A percentile compares a stretch with the other conserved stretches of the same genome.
Evolutionary conservation across 2,797 vertebrate genomes (phyloP).

Genomic region (Oryzias sinensis): DNA sequence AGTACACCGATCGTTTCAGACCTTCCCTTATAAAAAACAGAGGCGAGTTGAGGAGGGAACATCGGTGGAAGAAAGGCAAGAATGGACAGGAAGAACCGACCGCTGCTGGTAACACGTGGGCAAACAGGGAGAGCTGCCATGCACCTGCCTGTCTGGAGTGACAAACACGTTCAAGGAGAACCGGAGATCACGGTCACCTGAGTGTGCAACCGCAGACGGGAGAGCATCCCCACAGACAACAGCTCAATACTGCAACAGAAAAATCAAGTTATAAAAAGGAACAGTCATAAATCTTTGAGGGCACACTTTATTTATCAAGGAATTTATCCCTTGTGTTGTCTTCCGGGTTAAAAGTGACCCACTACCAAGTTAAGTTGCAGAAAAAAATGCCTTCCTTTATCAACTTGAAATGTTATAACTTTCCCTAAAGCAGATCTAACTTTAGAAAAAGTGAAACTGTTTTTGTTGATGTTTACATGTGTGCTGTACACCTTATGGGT

Average conservation of each 20-base stretch:
- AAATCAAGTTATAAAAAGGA: not conserved
- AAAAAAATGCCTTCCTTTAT: too few species aligned
- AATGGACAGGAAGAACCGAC: constrained; percentile 38
- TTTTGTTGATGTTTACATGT: too few species aligned
- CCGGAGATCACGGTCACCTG: constrained; percentile 12
- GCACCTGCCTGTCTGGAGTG: constrained; percentile 14
- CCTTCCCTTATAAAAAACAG: constrained; percentile 73
- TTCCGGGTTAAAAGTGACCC: too few species aligned
- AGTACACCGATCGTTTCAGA: constrained; percentile 66
- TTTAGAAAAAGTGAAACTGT: too few species aligned
- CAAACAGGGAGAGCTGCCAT: constrained; percentile 8
- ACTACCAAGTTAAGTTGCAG: too few species aligned
- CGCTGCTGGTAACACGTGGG: constrained; percentile 7
- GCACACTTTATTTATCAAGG: not conserved
- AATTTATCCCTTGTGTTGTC: too few species aligned
- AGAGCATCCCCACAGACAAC: constrained; percentile 7
- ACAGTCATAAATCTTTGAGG: not conserved
- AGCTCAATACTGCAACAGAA: not conserved
- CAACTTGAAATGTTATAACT: too few species aligned
- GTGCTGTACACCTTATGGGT: too few species aligned
- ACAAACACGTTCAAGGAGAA: constrained; percentile 10
- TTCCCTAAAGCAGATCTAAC: too few species aligned
- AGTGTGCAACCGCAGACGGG: not conserved
- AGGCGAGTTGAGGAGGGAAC: constrained; percentile 48
- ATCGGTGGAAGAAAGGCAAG: constrained; percentile 49